These are phyloP conservation scores for Atherix ibis DNA, from an alignment of 2,888 invertebrate genomes.

Conservation along the genomic window DNA sequence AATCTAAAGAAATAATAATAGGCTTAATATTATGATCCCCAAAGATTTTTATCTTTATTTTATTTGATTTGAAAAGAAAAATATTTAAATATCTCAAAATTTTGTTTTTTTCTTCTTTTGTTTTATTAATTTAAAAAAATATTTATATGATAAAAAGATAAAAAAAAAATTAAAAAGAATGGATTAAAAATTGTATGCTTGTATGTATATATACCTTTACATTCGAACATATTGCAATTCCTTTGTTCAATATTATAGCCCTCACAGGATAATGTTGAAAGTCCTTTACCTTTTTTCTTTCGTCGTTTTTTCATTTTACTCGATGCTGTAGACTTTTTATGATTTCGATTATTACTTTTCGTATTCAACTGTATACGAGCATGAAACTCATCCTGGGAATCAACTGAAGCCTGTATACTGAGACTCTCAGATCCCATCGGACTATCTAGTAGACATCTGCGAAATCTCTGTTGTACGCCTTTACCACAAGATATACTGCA, in stretches of 20 bases:
- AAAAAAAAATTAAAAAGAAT: background rate
- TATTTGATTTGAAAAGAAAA: too few relatives aligned
- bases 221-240: conserved; percentile 32
- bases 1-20: too few relatives aligned
- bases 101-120: too few relatives aligned
- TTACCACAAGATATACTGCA: conserved; percentile 32
- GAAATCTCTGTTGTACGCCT: conserved; percentile 32
- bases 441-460: conserved; percentile 30
- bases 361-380: background rate
- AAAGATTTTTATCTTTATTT: too few relatives aligned
- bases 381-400: background rate
- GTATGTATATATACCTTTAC: conserved; percentile 28
- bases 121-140: background rate
- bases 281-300: conserved; percentile 11
- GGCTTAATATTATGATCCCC: too few relatives aligned
- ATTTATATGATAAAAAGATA: background rate
- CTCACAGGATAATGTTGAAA: conserved; percentile 30
- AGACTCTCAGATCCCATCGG: conserved; percentile 11
- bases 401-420: background rate
- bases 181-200: too few relatives aligned
- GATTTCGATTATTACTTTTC: conserved; percentile 6
- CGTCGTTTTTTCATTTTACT: conserved; percentile 6
- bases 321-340: conserved; percentile 4
- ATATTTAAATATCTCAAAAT: too few relatives aligned
- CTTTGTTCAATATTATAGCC: conserved; percentile 33